Conservation (phyloP, 2,888 invertebrate genomes). For the Chloromyia formosa region DNA sequence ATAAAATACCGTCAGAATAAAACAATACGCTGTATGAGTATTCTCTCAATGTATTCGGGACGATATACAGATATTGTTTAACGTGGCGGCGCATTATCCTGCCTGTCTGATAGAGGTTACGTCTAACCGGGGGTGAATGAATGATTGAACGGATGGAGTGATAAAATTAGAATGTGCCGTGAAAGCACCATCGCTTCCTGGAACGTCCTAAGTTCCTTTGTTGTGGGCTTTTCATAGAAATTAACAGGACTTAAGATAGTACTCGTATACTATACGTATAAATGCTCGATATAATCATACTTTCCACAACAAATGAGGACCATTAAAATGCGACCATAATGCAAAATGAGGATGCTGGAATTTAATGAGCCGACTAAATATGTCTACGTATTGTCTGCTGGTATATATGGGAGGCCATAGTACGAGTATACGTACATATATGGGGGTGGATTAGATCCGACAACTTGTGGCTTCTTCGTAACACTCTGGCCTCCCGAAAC, state of each 20-base stretch:
- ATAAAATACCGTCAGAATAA: conserved; percentile 36
- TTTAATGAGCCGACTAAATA: conserved; percentile 28
- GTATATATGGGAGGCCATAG: no score
- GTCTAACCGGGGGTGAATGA: not conserved
- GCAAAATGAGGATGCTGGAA: conserved; percentile 24
- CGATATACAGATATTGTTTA: conserved; percentile 8
- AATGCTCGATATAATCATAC: conserved; percentile 26
- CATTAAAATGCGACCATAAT: conserved; percentile 27
- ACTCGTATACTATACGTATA: not conserved
- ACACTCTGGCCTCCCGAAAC: not conserved
- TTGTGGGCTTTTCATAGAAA: conserved; percentile 7
- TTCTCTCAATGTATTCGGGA: no score
- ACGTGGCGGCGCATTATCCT: not conserved
- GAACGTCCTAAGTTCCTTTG: not conserved
- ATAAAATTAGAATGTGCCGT: conserved; percentile 29
- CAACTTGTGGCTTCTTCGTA: conserved; percentile 35
- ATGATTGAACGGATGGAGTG: not conserved
- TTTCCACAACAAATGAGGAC: conserved; percentile 15
- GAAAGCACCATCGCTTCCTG: not conserved
- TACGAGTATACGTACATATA: not conserved
- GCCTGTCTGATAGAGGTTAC: not conserved
- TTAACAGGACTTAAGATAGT: conserved; percentile 13
- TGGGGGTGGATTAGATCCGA: not conserved
- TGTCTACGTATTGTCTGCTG: conserved; percentile 11
- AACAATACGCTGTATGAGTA: conserved; percentile 9